phyloP scores from a whole-genome alignment of 2,888 invertebrate genomes.

The Scotopteryx bipunctaria region DNA sequence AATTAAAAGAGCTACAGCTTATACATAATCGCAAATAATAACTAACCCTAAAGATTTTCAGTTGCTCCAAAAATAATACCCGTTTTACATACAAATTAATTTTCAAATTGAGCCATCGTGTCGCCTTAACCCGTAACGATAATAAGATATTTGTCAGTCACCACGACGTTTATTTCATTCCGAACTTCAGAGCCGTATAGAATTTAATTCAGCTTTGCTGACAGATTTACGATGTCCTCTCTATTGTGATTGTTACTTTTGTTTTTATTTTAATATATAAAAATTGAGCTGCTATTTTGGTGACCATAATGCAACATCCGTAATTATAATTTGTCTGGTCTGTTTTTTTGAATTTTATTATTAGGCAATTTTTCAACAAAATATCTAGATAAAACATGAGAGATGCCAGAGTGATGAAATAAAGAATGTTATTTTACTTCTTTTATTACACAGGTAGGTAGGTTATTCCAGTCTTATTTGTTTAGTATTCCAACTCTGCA shows the following conservation, averaged over 20 bases:
- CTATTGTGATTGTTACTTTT: slow-evolving; percentile 65
- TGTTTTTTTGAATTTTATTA: background rate
- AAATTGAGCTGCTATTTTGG: slow-evolving; percentile 17
- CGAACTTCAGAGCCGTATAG: slow-evolving; percentile 55
- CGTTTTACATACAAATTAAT: slow-evolving; percentile 11
- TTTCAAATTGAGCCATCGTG: slow-evolving; percentile 31
- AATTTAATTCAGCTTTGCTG: slow-evolving; percentile 58
- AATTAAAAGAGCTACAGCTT: background rate
- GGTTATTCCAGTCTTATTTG: slow-evolving; percentile 6
- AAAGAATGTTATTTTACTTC: background rate
- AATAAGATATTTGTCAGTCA: slow-evolving; percentile 60
- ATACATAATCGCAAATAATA: background rate
- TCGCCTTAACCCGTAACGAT: slow-evolving; percentile 54
- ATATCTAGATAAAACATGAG: background rate
- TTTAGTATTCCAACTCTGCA: slow-evolving; percentile 17
- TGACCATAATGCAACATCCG: background rate
- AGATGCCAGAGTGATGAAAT: background rate
- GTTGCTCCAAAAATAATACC: background rate
- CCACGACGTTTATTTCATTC: slow-evolving; percentile 54
- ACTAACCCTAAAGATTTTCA: background rate
- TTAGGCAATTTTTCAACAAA: background rate
- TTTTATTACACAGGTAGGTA: background rate
- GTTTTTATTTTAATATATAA: slow-evolving; percentile 50
- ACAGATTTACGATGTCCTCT: slow-evolving; percentile 64
- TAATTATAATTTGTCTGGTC: background rate